Conservation (phyloP, 2,888 invertebrate genomes). For the Latheticus oryzae region DNA sequence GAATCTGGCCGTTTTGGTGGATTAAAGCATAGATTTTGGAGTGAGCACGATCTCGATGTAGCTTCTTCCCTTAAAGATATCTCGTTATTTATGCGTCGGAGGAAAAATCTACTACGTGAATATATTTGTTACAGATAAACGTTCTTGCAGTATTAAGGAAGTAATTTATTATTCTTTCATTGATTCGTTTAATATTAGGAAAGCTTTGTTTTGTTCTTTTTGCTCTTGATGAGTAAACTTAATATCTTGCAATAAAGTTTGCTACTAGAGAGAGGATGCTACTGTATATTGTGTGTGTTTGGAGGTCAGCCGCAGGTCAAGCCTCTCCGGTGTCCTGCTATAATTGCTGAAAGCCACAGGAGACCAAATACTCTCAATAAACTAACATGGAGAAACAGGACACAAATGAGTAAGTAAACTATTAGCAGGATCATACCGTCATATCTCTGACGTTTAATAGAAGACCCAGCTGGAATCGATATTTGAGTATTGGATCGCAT, state of each 20-base stretch:
- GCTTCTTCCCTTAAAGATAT: constrained; percentile 44
- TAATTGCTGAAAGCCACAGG: constrained; percentile 42
- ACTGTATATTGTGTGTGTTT: constrained; percentile 33
- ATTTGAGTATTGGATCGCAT: constrained; percentile 22
- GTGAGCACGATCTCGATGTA: constrained; percentile 35
- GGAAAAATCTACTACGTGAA: constrained; percentile 38
- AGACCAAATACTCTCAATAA: constrained; percentile 41
- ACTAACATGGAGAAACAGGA: constrained; percentile 36
- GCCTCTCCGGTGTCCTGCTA: constrained; percentile 39
- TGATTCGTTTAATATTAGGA: constrained; percentile 16
- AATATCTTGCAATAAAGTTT: constrained; percentile 39
- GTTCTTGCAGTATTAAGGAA: constrained; percentile 33
- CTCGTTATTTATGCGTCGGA: constrained; percentile 44
- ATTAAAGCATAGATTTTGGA: constrained; percentile 48
- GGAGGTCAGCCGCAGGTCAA: constrained; percentile 40
- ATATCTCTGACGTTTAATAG: constrained; percentile 18
- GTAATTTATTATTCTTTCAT: constrained; percentile 35
- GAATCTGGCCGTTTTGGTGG: constrained; percentile 51
- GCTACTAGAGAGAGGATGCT: constrained; percentile 21
- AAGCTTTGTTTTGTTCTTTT: constrained; percentile 14
- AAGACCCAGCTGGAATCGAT: constrained; percentile 29
- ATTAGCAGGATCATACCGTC: constrained; percentile 20
- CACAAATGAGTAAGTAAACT: constrained; percentile 39
- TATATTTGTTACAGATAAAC: constrained; percentile 37
- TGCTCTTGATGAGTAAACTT: constrained; percentile 34